Evolutionary conservation across 2,888 invertebrate species (phyloP).

Genomic region (Pandemis cinnamomeana): DNA sequence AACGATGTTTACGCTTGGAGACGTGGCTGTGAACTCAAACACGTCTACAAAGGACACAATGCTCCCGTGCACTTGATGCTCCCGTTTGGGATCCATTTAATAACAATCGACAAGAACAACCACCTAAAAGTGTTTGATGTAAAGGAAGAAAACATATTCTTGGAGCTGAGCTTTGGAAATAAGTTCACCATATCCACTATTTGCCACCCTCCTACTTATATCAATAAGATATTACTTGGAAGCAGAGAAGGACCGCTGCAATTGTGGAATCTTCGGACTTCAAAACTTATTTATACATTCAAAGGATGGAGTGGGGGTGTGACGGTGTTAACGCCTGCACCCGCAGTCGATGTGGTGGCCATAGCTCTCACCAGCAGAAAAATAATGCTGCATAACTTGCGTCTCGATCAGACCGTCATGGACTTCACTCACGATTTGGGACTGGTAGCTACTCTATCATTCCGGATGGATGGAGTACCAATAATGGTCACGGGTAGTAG

Average conservation of each 20-base stretch:
- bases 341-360: slow-evolving; percentile 96
- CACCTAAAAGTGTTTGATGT: slow-evolving; percentile 94
- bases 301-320: slow-evolving; percentile 89
- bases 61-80: slow-evolving; percentile 89
- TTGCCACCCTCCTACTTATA: slow-evolving; percentile 97
- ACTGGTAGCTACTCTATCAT: slow-evolving; percentile 91
- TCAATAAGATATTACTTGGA: slow-evolving; percentile 96
- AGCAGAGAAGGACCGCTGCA: slow-evolving; percentile 93
- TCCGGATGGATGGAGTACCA: slow-evolving; percentile 93
- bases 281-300: slow-evolving; percentile 91
- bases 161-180: slow-evolving; percentile 88
- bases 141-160: slow-evolving; percentile 87
- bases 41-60: slow-evolving; percentile 91
- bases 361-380: slow-evolving; percentile 93
- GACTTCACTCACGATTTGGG: slow-evolving; percentile 97
- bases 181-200: slow-evolving; percentile 92
- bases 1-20: slow-evolving; percentile 94
- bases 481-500: slow-evolving; percentile 94
- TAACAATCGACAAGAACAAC: slow-evolving; percentile 93
- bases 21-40: slow-evolving; percentile 92
- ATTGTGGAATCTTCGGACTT: slow-evolving; percentile 94
- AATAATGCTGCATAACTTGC: slow-evolving; percentile 94
- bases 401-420: slow-evolving; percentile 92
- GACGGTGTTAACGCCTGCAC: slow-evolving; percentile 92
- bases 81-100: slow-evolving; percentile 93